Percentiles rank a stretch among this genome's conserved stretches.
These are phyloP conservation scores for Agrochola macilenta DNA, from an alignment of 2,888 invertebrate genomes.

Conservation along the genomic window DNA sequence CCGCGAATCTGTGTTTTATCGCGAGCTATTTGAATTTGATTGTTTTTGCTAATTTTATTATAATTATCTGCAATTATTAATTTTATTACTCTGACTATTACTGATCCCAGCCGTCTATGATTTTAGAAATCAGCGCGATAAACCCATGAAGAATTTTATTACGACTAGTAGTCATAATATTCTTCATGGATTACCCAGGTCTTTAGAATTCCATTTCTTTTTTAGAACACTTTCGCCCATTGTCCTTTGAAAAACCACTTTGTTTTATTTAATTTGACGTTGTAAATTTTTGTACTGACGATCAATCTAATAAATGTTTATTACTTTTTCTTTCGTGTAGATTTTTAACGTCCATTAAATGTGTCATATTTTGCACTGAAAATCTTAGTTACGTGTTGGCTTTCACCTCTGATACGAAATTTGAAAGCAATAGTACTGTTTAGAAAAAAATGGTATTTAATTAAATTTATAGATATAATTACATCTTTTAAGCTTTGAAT, in stretches of 20 bases:
- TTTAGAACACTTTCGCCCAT: background rate
- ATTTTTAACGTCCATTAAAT: background rate
- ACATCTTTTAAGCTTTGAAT: background rate
- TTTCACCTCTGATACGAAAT: background rate
- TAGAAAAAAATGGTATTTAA: background rate
- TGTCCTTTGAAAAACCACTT: background rate
- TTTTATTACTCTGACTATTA: background rate
- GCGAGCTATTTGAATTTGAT: background rate
- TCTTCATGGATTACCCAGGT: background rate
- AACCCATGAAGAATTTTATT: background rate
- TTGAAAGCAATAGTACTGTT: background rate
- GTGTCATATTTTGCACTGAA: background rate
- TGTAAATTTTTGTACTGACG: background rate
- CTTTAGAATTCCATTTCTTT: background rate
- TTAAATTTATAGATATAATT: background rate
- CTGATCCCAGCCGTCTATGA: background rate
- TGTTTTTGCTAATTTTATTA: background rate
- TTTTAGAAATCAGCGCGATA: conserved; percentile 9
- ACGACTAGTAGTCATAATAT: background rate
- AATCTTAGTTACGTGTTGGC: background rate
- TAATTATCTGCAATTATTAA: background rate
- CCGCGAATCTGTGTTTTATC: conserved; percentile 1
- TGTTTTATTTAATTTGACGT: background rate
- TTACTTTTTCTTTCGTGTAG: too few relatives aligned
- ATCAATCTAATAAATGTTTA: background rate